Percentiles rank a stretch among this genome's conserved stretches.
phyloP scores from a whole-genome alignment of 37 sponge, comb jelly and placozoan species.

The Beroe ovata region DNA sequence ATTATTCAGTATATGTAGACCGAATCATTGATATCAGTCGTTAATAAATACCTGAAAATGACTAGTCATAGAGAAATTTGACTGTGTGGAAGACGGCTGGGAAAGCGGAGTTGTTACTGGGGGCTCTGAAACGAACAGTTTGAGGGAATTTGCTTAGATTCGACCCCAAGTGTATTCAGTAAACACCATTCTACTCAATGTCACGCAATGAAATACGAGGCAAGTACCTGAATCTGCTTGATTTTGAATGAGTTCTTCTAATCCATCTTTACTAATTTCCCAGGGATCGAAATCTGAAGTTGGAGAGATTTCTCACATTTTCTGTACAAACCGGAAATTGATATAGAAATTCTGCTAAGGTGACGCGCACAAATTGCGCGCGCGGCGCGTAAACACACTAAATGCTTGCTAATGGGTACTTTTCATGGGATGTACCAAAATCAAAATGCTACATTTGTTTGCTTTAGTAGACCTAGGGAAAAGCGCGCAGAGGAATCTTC shows the following conservation, averaged over 20 bases:
- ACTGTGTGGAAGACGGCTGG: conserved; percentile 14
- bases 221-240: conserved; percentile 58
- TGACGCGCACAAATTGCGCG: neutral
- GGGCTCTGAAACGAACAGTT: neutral
- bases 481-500: conserved; percentile 10
- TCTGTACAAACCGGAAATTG: conserved; percentile 5
- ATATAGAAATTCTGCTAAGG: neutral
- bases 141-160: too few species aligned
- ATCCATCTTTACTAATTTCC: conserved; percentile 67
- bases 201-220: too few species aligned
- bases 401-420: conserved; percentile 22
- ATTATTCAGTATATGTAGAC: too few species aligned
- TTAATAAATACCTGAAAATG: conserved; percentile 56
- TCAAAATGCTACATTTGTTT: conserved; percentile 6
- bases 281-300: conserved; percentile 66
- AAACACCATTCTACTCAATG: too few species aligned
- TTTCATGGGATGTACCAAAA: neutral
- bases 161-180: too few species aligned
- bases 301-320: too few species aligned
- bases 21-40: too few species aligned
- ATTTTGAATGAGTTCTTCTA: conserved; percentile 52
- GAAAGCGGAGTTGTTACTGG: neutral
- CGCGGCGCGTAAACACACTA: conserved; percentile 67
- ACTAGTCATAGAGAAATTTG: neutral
- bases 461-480: conserved; percentile 21